A percentile compares a stretch with the other conserved stretches of the same genome.
Conservation (phyloP, 2,888 invertebrate species). For the Epirrhoe alternata region DNA sequence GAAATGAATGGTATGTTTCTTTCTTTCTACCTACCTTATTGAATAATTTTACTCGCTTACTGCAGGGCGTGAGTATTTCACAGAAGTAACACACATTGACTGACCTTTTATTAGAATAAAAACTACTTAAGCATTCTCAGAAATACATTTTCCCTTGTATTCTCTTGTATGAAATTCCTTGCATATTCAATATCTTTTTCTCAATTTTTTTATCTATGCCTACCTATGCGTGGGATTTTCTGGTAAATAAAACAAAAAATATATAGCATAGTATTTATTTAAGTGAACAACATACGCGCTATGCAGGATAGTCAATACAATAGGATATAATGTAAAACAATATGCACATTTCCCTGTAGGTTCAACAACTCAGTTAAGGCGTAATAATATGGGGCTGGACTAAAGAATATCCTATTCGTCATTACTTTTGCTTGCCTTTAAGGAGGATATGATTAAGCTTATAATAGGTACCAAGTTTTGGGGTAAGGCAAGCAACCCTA, state of each 20-base stretch:
- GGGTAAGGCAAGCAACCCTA: slow-evolving; percentile 12
- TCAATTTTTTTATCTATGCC: no score
- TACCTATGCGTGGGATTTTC: no score
- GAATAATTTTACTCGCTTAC: no score
- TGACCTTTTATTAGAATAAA: no score
- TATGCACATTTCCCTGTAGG: slow-evolving; percentile 75
- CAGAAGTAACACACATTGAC: no score
- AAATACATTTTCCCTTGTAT: no score
- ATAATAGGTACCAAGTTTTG: slow-evolving; percentile 8
- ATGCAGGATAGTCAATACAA: slow-evolving; percentile 59
- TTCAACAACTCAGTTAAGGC: slow-evolving; percentile 65
- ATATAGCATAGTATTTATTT: slow-evolving; percentile 66
- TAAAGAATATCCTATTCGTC: slow-evolving; percentile 16
- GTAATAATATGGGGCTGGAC: slow-evolving; percentile 32
- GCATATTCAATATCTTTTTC: no score
- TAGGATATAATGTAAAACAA: slow-evolving; percentile 64
- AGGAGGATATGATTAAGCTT: slow-evolving; percentile 35
- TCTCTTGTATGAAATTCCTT: no score
- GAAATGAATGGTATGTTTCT: no score
- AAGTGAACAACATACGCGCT: slow-evolving; percentile 62
- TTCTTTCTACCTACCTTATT: no score
- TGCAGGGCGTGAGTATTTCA: no score
- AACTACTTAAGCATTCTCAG: no score
- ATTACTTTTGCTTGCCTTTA: neutral
- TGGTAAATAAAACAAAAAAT: slow-evolving; percentile 43